phyloP scores from a whole-genome alignment of 2,113 vertebrate species.

The Phaetusa simplex region DNA sequence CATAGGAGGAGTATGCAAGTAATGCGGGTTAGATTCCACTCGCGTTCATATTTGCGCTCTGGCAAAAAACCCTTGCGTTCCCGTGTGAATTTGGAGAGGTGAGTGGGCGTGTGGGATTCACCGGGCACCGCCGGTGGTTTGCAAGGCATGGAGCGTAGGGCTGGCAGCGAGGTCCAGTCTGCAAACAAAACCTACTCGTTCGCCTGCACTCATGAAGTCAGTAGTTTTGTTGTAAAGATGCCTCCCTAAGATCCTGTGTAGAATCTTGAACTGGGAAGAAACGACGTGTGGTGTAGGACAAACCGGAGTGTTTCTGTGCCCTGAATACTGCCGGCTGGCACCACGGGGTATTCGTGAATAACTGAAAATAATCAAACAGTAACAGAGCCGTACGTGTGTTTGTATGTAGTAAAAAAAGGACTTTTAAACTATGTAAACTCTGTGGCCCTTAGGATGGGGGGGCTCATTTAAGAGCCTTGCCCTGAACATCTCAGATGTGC shows the following conservation, averaged over 20 bases:
- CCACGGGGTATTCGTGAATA: fast-evolving
- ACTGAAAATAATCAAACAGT: neutral
- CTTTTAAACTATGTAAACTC: neutral
- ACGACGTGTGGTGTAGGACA: neutral
- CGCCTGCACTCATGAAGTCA: fast-evolving
- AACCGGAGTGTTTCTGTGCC: neutral
- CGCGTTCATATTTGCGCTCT: neutral
- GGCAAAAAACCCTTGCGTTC: neutral
- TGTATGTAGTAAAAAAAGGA: neutral
- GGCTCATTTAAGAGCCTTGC: neutral
- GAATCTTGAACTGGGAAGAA: neutral
- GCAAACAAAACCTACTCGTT: fast-evolving
- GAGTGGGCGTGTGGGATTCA: fast-evolving
- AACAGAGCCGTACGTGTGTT: fast-evolving
- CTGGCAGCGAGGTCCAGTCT: fast-evolving
- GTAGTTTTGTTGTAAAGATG: neutral
- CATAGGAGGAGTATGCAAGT: neutral
- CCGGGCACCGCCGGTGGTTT: neutral
- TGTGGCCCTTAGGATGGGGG: neutral
- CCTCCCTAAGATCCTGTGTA: neutral
- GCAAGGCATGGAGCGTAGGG: neutral
- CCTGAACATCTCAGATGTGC: neutral
- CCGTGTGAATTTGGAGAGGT: neutral
- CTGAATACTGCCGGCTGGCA: neutral
- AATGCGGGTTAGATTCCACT: neutral